Percentiles rank a stretch among this genome's conserved stretches.
These are phyloP conservation scores for Heliornis fulica DNA, from an alignment of 2,113 vertebrate genomes.

Conservation along the genomic window DNA sequence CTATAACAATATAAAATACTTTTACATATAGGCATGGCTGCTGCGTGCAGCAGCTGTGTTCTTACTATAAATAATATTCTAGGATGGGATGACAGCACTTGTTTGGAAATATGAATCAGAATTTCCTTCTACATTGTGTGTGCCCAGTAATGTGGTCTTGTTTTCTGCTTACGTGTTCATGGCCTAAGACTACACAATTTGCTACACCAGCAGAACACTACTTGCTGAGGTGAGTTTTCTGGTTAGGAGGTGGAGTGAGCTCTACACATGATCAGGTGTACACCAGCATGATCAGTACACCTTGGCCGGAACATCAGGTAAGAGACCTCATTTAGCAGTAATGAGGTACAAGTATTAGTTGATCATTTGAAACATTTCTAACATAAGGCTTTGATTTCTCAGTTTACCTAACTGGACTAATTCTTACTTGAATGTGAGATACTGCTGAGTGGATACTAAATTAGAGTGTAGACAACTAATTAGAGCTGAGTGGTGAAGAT, in stretches of 20 bases:
- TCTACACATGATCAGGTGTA: not conserved
- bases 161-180: not conserved
- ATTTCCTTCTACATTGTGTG: no score
- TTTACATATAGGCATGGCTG: not conserved
- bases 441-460: not conserved
- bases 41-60: not conserved
- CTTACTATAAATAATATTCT: not conserved
- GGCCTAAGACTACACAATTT: not conserved
- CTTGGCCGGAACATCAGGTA: not conserved
- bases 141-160: accelerated
- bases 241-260: not conserved
- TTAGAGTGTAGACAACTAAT: not conserved
- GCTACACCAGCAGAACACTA: not conserved
- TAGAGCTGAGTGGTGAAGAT: not conserved
- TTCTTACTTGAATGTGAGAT: not conserved
- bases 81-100: not conserved
- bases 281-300: not conserved
- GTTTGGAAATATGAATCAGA: not conserved
- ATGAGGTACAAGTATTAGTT: not conserved
- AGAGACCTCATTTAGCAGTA: not conserved
- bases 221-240: not conserved
- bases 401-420: not conserved
- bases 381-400: not conserved
- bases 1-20: not conserved
- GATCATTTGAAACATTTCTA: not conserved